Base-by-base conservation (phyloP, 2,888 invertebrate genomes). In the Neoitamus cyanurus region DNA sequence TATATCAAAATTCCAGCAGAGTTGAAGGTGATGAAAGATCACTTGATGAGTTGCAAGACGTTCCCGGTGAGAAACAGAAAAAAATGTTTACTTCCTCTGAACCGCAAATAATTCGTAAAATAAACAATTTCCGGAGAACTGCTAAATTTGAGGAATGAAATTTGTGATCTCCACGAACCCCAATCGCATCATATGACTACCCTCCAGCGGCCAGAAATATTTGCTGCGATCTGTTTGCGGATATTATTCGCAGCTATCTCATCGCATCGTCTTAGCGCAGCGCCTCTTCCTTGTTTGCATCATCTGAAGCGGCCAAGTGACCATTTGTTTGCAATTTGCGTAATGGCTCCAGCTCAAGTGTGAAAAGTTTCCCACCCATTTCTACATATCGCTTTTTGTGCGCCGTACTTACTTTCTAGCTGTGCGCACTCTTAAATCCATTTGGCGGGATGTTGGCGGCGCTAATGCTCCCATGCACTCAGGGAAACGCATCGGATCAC, bases 311-410 rank as follows among this genome's bases (percentile, higher is more conserved):
- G 34, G 7, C 9, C 2, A 25, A 58, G 25, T 25, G 58, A 58
- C 58, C 58, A 58, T 58, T 58, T 58, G 58, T 58, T 58, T 58
- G 15, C 58, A 58, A 58, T 58, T 58, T 58, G 20, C 58, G 58
- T 58, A 58, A 58, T 58, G 15, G 25, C 7, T 20, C 25, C 25
- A 58, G 15, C 58, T 58, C 58, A 58, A 58, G 58, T 58, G 58
- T 58, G 58, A 58, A 58, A 58, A 58, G 58, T 58, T 58, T 58
- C 58, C 58, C 58, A 58, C 58, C 58, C 58, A 58, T 58, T 58
- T 20, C 58, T 58, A 58, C 20, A 58, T 58, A 20, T 20, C 20
- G 58, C 9, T 58, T 58, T 58, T 58, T 25, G 9, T 58, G 58
- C 58, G 15, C 25, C 58, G 9, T 6, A 7, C 58, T 58, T 20